Base-by-base conservation (phyloP, 2,888 invertebrate species). In the Beris morrisii region DNA sequence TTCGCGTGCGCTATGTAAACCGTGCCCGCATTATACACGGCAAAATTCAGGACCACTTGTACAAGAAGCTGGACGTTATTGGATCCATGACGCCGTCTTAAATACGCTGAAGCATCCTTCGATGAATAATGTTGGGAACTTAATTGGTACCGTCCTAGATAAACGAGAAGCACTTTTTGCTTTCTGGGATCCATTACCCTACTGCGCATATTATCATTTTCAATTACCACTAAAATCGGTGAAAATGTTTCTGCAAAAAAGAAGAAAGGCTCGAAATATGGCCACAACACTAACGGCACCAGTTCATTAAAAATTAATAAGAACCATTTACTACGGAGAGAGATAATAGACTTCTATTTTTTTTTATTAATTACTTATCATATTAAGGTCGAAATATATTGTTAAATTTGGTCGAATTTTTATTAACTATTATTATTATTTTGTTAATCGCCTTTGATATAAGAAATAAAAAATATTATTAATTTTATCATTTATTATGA, bases 181-280 rank as follows among this genome's bases (percentile, higher is more conserved):
- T 5, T 89, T 88, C 74, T 92, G 92, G 92, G 93, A 93, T 76
- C 93, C 93, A 5, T 77, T 93, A 73, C 93, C 93, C 0, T 93
- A 92, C 76, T 92, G 91, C 75, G 92, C 91, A 3, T 92, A 91
- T 77, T 92, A 92, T 79, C 91, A 91, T 76, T 86, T 93, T 73
- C 89, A 92, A 74, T 78, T 88, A 73, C 91, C 92, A 0, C 83
- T 88, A 71, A 83, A 83, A 71, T 85, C 85, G 70, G 82, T 87
- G 32, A 78, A 84, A 71, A 82, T 82, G 50, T 85, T 86, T 74
- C 77, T 86, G 68, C 82, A 83, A 72, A 82, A 82, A 71, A 79
- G 82, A 69, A 75, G 77, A 58, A 52, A 53, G 7, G 31, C 59
- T 9, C 65, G 66, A 56, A 66, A 50, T 57, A 67, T 67, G 65